Base-by-base conservation (phyloP, 1,140 invertebrate genomes). In the Luehdorfia chinensis region DNA sequence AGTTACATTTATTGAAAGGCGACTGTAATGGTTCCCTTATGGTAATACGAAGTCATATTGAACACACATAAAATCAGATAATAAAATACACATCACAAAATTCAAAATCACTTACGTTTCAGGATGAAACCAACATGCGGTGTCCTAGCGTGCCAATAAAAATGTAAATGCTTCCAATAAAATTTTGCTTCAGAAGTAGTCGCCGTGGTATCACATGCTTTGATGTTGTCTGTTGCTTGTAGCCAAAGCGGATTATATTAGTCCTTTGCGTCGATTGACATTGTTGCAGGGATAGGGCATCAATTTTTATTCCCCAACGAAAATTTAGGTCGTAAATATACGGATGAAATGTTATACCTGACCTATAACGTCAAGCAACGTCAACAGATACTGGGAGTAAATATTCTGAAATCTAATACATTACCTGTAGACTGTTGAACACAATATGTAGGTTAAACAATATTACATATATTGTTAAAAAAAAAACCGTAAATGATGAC, bases 101-200 rank as follows among this genome's bases (percentile, higher is more conserved):
- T 85, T 78, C 77, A 80, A 84, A 85, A 85, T 84, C 81, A 85
- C 81, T 85, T 85, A 85, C 81, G 79, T 81, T 75, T 76, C 69
- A 75, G 75, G 64, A 56, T 61, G 58, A 55, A 68, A 55, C 56
- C 61, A 60, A 63, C 78, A 72, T 68, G 61, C 68, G 68, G 74
- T 77, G 77, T 84, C 79, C 75, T 81, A 75, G 74, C 65, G 69
- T 68, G 66, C 69, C 77, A 85, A 85, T 85, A 85, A 85, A 85
- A 81, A 85, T 84, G 79, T 84, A 84, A 85, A 85, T 85, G 58
- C 58, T 61, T 63, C 60, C 71, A 81, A 84, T 85, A 85, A 80
- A 80, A 81, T 76, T 81, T 80, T 84, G 72, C 79, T 85, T 73
- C 84, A 84, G 81, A 85, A 77, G 77, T 69, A 63, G 66, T 66